phyloP scores from a whole-genome alignment of 2,113 vertebrate genomes.

The Dissostichus mawsoni region DNA sequence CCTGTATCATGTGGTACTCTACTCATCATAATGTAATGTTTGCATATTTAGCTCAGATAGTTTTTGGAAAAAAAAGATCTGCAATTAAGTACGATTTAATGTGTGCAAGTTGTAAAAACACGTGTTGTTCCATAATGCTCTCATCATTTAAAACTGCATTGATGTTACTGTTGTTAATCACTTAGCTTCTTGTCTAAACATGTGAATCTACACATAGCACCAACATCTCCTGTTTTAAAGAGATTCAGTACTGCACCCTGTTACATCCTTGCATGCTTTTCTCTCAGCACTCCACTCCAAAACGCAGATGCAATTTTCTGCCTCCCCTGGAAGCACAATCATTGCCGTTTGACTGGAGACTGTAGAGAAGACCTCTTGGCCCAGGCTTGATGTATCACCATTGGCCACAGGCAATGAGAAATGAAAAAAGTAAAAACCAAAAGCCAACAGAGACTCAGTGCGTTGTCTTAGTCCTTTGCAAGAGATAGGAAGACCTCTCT shows the following conservation, averaged over 20 bases:
- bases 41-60: constrained; percentile 32
- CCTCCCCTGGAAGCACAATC: constrained; percentile 60
- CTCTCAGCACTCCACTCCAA: constrained; percentile 39
- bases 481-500: constrained; percentile 12
- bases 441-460: constrained; percentile 28
- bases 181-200: neutral
- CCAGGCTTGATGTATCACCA: constrained; percentile 31
- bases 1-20: constrained; percentile 39
- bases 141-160: neutral
- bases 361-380: constrained; percentile 53
- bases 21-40: constrained; percentile 37
- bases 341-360: constrained; percentile 66
- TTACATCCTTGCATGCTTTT: constrained; percentile 12
- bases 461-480: constrained; percentile 9
- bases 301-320: constrained; percentile 43
- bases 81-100: neutral
- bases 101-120: neutral
- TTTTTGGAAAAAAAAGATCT: constrained; percentile 2
- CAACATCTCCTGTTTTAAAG: neutral
- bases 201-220: neutral
- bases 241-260: neutral
- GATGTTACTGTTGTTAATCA: neutral
- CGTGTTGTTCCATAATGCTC: neutral
- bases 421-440: constrained; percentile 17
- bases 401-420: constrained; percentile 27